Percentiles rank a stretch among this genome's conserved stretches.
Evolutionary conservation across 2,888 invertebrate species (phyloP).

Genomic region (Drosophila macrospina): DNA sequence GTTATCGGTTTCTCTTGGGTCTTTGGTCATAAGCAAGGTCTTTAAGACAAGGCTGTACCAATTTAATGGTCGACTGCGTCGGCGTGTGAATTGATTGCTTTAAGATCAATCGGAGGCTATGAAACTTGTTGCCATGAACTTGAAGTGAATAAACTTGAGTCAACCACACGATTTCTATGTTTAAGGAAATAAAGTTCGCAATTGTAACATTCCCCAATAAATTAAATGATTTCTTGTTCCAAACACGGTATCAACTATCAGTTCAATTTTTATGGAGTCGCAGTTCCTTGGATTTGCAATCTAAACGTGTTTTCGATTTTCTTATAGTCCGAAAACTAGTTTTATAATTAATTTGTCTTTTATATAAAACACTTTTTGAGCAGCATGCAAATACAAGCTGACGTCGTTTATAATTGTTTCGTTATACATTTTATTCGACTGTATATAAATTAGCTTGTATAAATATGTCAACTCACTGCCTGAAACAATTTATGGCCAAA

Average conservation of each 20-base stretch:
- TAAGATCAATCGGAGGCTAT: slow-evolving; percentile 3
- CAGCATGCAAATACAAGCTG: slow-evolving; percentile 66
- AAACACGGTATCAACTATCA: slow-evolving; percentile 22
- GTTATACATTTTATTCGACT: slow-evolving; percentile 20
- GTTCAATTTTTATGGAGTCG: slow-evolving; percentile 34
- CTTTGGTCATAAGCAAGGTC: slow-evolving; percentile 60
- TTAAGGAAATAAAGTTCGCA: slow-evolving; percentile 51
- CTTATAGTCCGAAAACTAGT: slow-evolving; percentile 55
- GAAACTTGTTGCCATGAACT: slow-evolving; percentile 50
- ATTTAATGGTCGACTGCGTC: slow-evolving; percentile 39
- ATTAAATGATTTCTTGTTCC: slow-evolving; percentile 36
- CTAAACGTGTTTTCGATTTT: slow-evolving; percentile 52
- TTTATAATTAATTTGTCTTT: slow-evolving; percentile 33
- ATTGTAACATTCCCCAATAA: slow-evolving; percentile 37
- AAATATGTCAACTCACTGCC: slow-evolving; percentile 13
- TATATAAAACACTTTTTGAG: slow-evolving; percentile 44
- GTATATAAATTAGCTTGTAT: slow-evolving; percentile 6
- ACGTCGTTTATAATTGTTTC: slow-evolving; percentile 52
- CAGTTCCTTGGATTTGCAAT: slow-evolving; percentile 54
- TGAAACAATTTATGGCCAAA: slow-evolving; percentile 39
- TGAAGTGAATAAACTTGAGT: slow-evolving; percentile 41
- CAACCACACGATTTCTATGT: slow-evolving; percentile 24
- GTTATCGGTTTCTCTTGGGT: slow-evolving; percentile 11
- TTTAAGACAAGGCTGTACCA: slow-evolving; percentile 18
- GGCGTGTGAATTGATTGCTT: slow-evolving; percentile 46